Evolutionary conservation across 2,888 invertebrate species (phyloP).

Genomic region (Alentia gelatinosa): DNA sequence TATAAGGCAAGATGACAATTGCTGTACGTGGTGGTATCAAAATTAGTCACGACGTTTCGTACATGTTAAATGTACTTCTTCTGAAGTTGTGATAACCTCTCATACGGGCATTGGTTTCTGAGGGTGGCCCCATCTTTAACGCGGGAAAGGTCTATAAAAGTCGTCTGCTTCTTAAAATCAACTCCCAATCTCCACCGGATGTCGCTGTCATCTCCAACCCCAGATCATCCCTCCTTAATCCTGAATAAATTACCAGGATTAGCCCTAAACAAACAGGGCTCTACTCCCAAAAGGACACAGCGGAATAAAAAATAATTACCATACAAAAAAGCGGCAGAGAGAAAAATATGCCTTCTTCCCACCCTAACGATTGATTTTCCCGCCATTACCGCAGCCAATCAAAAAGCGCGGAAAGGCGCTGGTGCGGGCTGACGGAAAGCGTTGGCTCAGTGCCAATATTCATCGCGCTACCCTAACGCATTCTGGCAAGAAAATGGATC

Average conservation of each 20-base stretch:
- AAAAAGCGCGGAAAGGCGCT: background rate
- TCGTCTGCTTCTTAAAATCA: background rate
- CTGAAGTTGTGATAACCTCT: background rate
- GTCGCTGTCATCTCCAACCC: background rate
- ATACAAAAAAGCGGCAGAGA: too few relatives aligned
- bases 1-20: too few relatives aligned
- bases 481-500: conserved; percentile 47
- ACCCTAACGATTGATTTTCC: background rate
- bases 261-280: background rate
- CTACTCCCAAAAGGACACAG: background rate
- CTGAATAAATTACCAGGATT: background rate
- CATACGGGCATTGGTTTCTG: background rate
- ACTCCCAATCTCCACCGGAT: background rate
- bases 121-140: background rate
- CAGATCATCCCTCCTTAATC: background rate
- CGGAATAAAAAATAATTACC: background rate
- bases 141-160: background rate
- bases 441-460: background rate
- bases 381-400: background rate
- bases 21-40: too few relatives aligned
- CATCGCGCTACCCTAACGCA: conserved; percentile 16
- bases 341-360: background rate
- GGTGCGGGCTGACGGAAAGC: background rate
- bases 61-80: background rate
- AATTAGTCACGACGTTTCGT: background rate